These are phyloP conservation scores for Microplitis mediator DNA, from an alignment of 1,140 invertebrate species.

Conservation along the genomic window DNA sequence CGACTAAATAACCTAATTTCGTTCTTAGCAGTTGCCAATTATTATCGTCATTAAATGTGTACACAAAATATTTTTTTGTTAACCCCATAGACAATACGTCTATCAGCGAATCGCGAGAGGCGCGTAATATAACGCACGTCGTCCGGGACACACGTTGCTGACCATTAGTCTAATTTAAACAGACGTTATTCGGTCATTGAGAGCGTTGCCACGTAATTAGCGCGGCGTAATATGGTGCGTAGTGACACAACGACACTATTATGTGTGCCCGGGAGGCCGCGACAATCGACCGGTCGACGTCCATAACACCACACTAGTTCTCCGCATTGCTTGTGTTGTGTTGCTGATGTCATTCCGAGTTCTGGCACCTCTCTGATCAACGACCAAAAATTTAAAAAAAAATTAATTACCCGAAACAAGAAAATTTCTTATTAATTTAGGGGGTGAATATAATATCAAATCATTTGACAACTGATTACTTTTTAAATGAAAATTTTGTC, in stretches of 20 bases:
- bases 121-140: background rate
- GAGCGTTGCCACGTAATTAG: conserved; percentile 56
- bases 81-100: background rate
- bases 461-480: background rate
- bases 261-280: conserved; percentile 20
- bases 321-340: background rate
- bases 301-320: background rate
- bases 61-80: too few species aligned
- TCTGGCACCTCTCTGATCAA: conserved; percentile 17
- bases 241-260: conserved; percentile 47
- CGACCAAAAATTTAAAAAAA: background rate
- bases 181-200: conserved; percentile 47
- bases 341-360: background rate
- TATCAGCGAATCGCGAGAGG: conserved; percentile 7
- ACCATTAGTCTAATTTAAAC: conserved; percentile 49
- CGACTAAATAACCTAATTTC: too few species aligned
- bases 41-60: too few species aligned
- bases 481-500: background rate
- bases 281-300: conserved; percentile 15
- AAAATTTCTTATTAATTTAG: background rate
- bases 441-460: background rate
- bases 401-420: background rate
- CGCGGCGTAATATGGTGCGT: conserved; percentile 50
- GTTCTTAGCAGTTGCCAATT: too few species aligned
- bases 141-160: background rate